Base-by-base conservation (phyloP, 2,797 vertebrate species). In the Halcyon leucocephala region DNA sequence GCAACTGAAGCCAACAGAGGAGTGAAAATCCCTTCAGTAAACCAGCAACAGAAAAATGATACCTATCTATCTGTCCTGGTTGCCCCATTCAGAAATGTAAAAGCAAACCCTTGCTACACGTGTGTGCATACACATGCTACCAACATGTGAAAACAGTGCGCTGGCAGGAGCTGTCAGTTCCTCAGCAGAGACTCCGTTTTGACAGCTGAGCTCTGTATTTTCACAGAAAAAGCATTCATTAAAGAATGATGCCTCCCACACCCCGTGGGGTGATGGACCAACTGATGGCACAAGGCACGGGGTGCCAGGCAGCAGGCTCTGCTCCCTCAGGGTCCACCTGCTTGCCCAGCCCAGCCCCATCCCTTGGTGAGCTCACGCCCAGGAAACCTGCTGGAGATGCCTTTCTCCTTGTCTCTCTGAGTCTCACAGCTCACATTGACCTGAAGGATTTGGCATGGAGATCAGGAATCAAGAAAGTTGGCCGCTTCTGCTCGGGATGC, bases 251-350 rank as follows among this genome's bases (percentile, higher is more conserved):
- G 61, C 33, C 44, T 52, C 48, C 28, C 78, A 37, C 22, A 64
- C 17, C 18, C 31, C 10, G 33, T 6, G 5, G 12, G 6, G 11
- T 57, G 57, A 65, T 14, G 0, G 0, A 22, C 37, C 2, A 0
- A 48, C 28, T 12, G 61, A 52, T 0, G 2, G 65, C 70, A 21
- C 69, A 44, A 46, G 52, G 57, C 7, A 3, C 2, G 10, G 48
- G 51, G 25, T 71, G 61, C 57, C 74, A 64, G 24, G 18, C 5
- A 1, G 8, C 2, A 3, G 41, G 29, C 26, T 86, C 55, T 65
- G 33, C 64, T 83, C 6, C 1, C 33, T 22, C 74, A 39, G 39
- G 29, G 17, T 19, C 33, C 0, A 0, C 33, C 33, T 33, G 31
- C 25, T 82, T 42, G 19, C 35, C 41, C 64, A 74, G 65, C 42